phyloP scores from a whole-genome alignment of 2,797 vertebrate genomes.

The Molothrus ater region DNA sequence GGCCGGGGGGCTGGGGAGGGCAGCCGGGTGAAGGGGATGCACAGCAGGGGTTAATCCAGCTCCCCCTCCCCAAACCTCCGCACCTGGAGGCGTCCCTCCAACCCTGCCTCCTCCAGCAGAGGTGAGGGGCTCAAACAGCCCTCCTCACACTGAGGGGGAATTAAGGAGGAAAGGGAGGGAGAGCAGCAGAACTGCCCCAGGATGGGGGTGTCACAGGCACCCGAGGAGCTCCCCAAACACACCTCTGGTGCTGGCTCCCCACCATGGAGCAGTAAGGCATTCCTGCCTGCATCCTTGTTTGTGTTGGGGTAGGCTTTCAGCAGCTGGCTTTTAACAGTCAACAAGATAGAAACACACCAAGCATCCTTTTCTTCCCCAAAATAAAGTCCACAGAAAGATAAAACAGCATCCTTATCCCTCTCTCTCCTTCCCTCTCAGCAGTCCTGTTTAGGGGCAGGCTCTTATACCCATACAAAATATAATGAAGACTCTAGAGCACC shows the following conservation, averaged over 20 bases:
- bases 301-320: neutral
- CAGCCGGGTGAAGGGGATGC: slow-evolving; percentile 74
- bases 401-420: neutral
- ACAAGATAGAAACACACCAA: neutral
- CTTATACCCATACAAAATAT: neutral
- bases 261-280: neutral
- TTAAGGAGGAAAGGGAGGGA: neutral
- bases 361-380: neutral
- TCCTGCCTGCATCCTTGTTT: slow-evolving; percentile 10
- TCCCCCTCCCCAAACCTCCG: slow-evolving; percentile 83
- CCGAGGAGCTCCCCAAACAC: neutral
- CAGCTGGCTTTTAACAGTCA: neutral
- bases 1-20: slow-evolving; percentile 54
- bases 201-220: neutral
- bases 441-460: neutral
- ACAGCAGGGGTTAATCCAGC: slow-evolving; percentile 88
- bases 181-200: neutral
- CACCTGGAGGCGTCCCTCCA: slow-evolving; percentile 84
- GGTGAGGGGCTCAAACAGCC: neutral
- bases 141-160: neutral
- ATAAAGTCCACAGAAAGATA: neutral
- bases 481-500: neutral
- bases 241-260: neutral
- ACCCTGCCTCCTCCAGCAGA: slow-evolving; percentile 39
- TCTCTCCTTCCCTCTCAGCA: neutral